Base-by-base conservation (phyloP, 2,888 invertebrate genomes). In the Dromius quadrimaculatus region DNA sequence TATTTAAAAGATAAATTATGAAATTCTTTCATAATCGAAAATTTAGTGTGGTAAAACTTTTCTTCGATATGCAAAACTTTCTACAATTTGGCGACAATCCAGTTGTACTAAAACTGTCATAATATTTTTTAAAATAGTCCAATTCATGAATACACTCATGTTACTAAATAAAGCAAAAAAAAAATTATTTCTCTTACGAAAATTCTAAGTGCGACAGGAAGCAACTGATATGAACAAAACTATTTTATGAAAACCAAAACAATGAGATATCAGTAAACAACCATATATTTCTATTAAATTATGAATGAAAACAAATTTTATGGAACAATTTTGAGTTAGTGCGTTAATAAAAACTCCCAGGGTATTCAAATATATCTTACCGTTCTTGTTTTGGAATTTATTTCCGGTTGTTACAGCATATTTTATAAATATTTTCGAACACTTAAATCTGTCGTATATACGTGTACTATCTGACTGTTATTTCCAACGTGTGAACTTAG, bases 71-170 rank as follows among this genome's bases (percentile, higher is more conserved):
- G 50, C 50, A 54, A 54, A 54, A 54, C 28, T 54, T 54, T 28
- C 8, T 15, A 17, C 50, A 54, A 28, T 54, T 54, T 54, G 50
- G 50, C 50, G 13, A 13, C 6, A 15, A 23, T 54, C 50, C 50
- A 54, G 28, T 23, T 54, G 23, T 54, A 54, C 50, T 54, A 54
- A 54, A 54, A 54, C 28, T 54, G 50, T 54, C 50, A 54, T 28
- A 41, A 41, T 41, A 54, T 54, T 54, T 54, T 50, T 54, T 54
- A 54, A 54, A 54, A 54, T 54, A 54, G 50, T 54, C 6, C 41
- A 41, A 15, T 41, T 41, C 45, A 2, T 2, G 15, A 13, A 54
- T 54, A 28, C 50, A 22, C 20, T 45, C 6, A 19, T 11, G 20
- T 22, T 22, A 47, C 47, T 9, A 11, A 36, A 1, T 36, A 3